A percentile compares a stretch with the other conserved stretches of the same genome.
These are phyloP conservation scores for Saccopteryx leptura DNA, from an alignment of 2,113 vertebrate species.

Conservation along the genomic window DNA sequence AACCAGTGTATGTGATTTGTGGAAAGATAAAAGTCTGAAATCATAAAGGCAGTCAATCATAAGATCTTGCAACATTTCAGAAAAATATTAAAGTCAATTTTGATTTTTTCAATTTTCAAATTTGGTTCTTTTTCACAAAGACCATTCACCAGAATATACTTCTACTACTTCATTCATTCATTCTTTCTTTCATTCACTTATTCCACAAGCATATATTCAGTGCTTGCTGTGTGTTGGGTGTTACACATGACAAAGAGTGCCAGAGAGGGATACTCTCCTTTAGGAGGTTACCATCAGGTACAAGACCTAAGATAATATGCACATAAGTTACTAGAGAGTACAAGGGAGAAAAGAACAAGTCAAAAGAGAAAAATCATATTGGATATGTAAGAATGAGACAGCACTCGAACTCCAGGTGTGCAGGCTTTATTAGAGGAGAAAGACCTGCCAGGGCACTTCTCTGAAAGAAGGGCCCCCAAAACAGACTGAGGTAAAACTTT, in stretches of 20 bases:
- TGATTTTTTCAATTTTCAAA: neutral
- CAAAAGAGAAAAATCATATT: neutral
- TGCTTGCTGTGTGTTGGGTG: neutral
- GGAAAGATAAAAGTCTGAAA: constrained; percentile 15
- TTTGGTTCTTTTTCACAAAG: neutral
- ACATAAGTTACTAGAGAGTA: neutral
- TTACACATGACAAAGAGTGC: neutral
- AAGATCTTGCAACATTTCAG: constrained; percentile 11
- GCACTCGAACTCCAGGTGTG: no score
- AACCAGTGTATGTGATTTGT: neutral
- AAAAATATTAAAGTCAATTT: constrained; percentile 7
- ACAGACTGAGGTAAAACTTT: no score
- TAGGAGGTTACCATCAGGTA: neutral
- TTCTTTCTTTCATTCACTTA: constrained; percentile 1
- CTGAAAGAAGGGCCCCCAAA: no score
- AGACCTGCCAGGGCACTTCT: no score
- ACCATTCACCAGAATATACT: neutral
- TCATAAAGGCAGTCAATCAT: neutral
- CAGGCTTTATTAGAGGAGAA: no score
- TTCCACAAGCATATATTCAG: neutral
- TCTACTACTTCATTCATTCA: neutral
- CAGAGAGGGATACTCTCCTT: neutral
- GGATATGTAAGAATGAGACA: neutral
- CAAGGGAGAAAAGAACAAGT: neutral
- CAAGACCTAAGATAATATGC: neutral